phyloP scores from a whole-genome alignment of 2,113 vertebrate species.

The Bubalus kerabau region DNA sequence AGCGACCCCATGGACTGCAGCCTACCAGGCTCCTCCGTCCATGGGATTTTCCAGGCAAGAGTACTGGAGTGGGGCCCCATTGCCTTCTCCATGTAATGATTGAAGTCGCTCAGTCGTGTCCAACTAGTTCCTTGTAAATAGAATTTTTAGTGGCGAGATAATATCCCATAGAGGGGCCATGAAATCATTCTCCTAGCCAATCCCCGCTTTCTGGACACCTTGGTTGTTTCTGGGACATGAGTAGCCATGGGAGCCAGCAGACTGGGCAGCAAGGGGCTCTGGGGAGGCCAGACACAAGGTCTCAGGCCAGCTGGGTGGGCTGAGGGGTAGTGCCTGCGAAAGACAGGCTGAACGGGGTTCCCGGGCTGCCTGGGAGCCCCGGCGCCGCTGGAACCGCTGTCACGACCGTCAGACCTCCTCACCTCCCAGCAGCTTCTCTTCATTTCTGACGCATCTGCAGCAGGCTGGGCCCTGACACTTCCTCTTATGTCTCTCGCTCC shows the following conservation, averaged over 20 bases:
- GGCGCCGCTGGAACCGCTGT: fast-evolving
- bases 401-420: not conserved
- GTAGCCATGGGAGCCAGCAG: not conserved
- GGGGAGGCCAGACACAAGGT: fast-evolving
- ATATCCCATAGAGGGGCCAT: not conserved
- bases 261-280: not conserved
- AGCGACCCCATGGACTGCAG: no score
- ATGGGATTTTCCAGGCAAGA: no score
- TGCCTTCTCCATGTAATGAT: no score
- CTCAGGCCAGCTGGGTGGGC: not conserved
- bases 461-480: not conserved
- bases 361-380: fast-evolving
- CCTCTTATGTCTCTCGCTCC: not conserved
- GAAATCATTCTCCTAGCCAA: fast-evolving
- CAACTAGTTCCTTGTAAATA: not conserved
- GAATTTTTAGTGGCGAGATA: not conserved
- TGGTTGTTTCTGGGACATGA: not conserved
- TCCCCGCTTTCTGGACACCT: not conserved
- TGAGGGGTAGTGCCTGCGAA: not conserved
- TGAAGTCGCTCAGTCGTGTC: no score
- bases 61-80: no score
- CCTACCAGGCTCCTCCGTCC: no score
- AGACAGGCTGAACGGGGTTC: not conserved
- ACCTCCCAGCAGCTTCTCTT: not conserved
- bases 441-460: not conserved